These are phyloP conservation scores for Eidolon dupreanum DNA, from an alignment of 2,797 vertebrate genomes.

Conservation along the genomic window DNA sequence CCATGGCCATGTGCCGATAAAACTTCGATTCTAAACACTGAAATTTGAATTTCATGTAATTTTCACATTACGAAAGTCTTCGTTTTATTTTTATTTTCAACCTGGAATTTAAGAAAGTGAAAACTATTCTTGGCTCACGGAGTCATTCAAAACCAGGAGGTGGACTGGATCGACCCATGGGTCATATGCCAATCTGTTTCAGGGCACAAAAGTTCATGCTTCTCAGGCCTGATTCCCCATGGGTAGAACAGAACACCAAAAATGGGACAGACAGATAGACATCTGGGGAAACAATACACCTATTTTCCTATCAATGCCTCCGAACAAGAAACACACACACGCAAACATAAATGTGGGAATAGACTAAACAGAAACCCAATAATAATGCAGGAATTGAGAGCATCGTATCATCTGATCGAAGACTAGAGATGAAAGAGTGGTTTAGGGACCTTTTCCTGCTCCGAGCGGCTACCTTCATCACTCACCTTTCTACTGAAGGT, in stretches of 20 bases:
- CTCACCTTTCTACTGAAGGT: background rate
- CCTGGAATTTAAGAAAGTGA: background rate
- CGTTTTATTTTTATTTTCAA: background rate
- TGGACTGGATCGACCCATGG: background rate
- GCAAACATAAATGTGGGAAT: background rate
- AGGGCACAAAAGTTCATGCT: background rate
- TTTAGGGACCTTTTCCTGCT: background rate
- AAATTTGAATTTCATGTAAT: background rate
- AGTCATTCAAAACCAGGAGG: background rate
- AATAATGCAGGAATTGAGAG: background rate
- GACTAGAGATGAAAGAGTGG: too few species aligned
- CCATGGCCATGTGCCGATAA: background rate
- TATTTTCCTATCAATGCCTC: background rate
- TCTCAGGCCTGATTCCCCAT: background rate
- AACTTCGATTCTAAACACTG: background rate
- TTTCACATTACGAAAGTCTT: background rate
- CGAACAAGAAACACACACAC: background rate
- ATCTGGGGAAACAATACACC: too few species aligned
- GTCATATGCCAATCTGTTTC: background rate
- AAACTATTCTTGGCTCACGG: background rate
- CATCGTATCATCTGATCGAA: background rate
- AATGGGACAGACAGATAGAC: background rate
- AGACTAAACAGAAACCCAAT: background rate
- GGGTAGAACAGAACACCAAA: background rate
- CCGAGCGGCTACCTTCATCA: background rate